These are phyloP conservation scores for Magallana ariakensis DNA, from an alignment of 1,140 invertebrate species.

Conservation along the genomic window DNA sequence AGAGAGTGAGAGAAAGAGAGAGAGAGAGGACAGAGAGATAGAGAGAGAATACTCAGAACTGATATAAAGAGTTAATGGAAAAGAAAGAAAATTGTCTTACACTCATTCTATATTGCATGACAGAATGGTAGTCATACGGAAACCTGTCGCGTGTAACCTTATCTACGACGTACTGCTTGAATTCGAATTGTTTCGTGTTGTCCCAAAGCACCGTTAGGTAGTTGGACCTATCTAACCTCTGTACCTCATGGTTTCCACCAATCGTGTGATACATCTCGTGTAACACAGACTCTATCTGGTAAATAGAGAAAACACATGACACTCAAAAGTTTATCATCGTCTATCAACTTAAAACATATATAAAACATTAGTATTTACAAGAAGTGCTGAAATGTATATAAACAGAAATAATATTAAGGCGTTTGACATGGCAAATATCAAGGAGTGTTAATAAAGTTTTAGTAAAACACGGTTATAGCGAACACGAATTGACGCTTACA, in stretches of 20 bases:
- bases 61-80: too few relatives aligned
- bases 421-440: too few relatives aligned
- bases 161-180: neutral
- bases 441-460: too few relatives aligned
- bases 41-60: neutral
- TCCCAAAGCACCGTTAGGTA: neutral
- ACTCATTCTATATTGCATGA: constrained; percentile 1
- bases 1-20: too few relatives aligned
- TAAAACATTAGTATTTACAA: too few relatives aligned
- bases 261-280: neutral
- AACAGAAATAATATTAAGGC: too few relatives aligned
- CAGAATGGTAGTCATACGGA: neutral
- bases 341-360: too few relatives aligned
- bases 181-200: neutral
- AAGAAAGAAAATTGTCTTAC: neutral
- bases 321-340: too few relatives aligned
- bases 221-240: neutral
- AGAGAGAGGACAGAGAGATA: neutral
- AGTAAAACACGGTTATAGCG: too few relatives aligned
- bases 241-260: neutral
- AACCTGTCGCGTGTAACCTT: neutral
- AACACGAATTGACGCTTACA: too few relatives aligned
- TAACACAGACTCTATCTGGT: neutral
- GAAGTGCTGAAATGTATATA: too few relatives aligned
- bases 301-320: neutral